These are phyloP conservation scores for Oscheius sp. DNA, from an alignment of 2,888 invertebrate species.

Conservation along the genomic window DNA sequence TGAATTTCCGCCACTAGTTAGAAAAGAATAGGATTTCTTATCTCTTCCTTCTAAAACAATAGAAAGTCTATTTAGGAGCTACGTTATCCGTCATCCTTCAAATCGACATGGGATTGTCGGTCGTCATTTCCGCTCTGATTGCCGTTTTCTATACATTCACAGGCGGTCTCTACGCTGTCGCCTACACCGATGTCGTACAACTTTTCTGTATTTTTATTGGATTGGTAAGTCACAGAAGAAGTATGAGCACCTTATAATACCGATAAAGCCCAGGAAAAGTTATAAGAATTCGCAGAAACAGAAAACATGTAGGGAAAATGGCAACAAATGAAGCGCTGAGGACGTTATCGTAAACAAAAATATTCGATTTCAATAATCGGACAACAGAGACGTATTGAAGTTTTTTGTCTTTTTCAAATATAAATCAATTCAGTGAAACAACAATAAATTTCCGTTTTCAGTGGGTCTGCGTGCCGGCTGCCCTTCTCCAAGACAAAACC, in stretches of 20 bases:
- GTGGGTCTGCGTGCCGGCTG: constrained; percentile 98
- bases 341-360: no score
- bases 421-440: no score
- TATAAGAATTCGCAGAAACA: no score
- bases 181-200: constrained; percentile 98
- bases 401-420: no score
- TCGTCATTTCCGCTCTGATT: constrained; percentile 93
- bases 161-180: constrained; percentile 94
- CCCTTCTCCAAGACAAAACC: constrained; percentile 88
- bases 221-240: constrained; percentile 77
- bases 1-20: not conserved
- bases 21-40: not conserved
- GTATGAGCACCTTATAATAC: no score
- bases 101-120: constrained; percentile 90
- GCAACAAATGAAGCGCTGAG: no score
- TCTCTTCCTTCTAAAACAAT: not conserved
- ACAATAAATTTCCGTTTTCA: constrained; percentile 71
- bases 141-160: constrained; percentile 93
- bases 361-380: no score
- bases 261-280: no score
- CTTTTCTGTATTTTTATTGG: constrained; percentile 97
- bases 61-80: constrained; percentile 80
- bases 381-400: no score
- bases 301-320: no score
- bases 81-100: constrained; percentile 96